phyloP scores from a whole-genome alignment of 1,140 invertebrate genomes.

The Trichomalopsis sarcophagae region DNA sequence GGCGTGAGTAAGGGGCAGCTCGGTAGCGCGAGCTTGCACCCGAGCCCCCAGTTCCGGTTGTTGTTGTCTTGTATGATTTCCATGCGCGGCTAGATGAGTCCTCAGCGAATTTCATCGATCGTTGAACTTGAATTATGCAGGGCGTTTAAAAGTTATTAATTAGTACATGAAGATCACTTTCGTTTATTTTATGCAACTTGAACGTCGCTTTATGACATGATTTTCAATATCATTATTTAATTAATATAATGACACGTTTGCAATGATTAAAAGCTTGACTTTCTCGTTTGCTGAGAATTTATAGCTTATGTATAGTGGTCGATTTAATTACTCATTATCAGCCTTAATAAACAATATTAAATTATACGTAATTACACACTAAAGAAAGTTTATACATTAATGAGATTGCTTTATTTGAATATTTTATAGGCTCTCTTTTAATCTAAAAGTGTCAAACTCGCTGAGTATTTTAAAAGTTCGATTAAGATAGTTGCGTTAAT shows the following conservation, averaged over 20 bases:
- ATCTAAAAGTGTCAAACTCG: too few species aligned
- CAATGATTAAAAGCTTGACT: slow-evolving; percentile 3
- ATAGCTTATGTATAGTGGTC: not conserved
- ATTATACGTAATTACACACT: not conserved
- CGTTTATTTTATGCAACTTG: not conserved
- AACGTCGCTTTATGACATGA: not conserved
- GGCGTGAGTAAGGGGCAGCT: slow-evolving; percentile 71
- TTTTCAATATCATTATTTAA: not conserved
- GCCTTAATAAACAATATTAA: not conserved
- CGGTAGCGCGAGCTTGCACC: slow-evolving; percentile 72
- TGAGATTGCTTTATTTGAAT: not conserved
- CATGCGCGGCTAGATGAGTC: slow-evolving; percentile 73
- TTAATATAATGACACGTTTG: not conserved
- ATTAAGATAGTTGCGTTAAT: not conserved
- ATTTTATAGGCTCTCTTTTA: not conserved
- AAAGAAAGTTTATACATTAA: not conserved
- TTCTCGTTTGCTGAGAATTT: not conserved
- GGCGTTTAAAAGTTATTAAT: slow-evolving; percentile 50
- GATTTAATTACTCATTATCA: slow-evolving; percentile 4
- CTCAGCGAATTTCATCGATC: slow-evolving; percentile 73
- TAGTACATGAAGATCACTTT: slow-evolving; percentile 29
- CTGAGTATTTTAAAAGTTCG: not conserved
- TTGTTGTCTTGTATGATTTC: slow-evolving; percentile 75
- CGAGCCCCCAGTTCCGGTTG: slow-evolving; percentile 66
- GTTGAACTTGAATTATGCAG: slow-evolving; percentile 63